These are phyloP conservation scores for Trichogramma dendrolimi DNA, from an alignment of 2,888 invertebrate genomes.

Conservation along the genomic window DNA sequence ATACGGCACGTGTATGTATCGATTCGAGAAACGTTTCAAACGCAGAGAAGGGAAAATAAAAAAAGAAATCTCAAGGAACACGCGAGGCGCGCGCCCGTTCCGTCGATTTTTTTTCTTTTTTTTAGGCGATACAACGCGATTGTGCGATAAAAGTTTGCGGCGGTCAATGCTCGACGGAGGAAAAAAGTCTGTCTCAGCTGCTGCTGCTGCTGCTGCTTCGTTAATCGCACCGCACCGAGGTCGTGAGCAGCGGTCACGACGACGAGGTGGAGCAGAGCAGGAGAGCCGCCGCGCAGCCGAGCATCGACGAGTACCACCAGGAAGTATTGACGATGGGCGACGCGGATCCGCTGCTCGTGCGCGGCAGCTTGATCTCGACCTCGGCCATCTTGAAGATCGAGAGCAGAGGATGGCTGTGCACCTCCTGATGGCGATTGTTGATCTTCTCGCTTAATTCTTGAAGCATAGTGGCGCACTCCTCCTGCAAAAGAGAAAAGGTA, in stretches of 20 bases:
- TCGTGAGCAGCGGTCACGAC: conserved; percentile 38
- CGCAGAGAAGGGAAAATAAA: too few species aligned
- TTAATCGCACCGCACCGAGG: conserved; percentile 22
- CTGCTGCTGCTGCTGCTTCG: not conserved
- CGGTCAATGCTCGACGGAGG: too few species aligned
- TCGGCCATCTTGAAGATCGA: conserved; percentile 91
- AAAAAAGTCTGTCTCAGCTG: not conserved
- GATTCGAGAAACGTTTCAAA: too few species aligned
- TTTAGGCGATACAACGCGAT: too few species aligned
- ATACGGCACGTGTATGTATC: too few species aligned
- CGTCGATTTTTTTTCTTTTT: too few species aligned
- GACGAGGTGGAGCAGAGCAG: conserved; percentile 18
- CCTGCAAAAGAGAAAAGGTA: conserved; percentile 58
- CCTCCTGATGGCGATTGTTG: conserved; percentile 78
- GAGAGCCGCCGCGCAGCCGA: not conserved
- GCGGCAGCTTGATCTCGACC: conserved; percentile 80
- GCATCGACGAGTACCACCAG: conserved; percentile 10
- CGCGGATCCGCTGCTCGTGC: conserved; percentile 53
- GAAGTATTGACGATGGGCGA: conserved; percentile 14
- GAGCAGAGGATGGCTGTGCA: conserved; percentile 79
- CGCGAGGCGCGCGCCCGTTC: too few species aligned
- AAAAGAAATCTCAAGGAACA: too few species aligned
- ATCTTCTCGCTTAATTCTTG: conserved; percentile 79
- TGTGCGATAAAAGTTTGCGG: too few species aligned
- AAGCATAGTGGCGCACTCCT: conserved; percentile 77